Percentiles rank a stretch among this genome's conserved stretches.
These are phyloP conservation scores for Polymixis lichenea DNA, from an alignment of 2,888 invertebrate genomes.

Conservation along the genomic window DNA sequence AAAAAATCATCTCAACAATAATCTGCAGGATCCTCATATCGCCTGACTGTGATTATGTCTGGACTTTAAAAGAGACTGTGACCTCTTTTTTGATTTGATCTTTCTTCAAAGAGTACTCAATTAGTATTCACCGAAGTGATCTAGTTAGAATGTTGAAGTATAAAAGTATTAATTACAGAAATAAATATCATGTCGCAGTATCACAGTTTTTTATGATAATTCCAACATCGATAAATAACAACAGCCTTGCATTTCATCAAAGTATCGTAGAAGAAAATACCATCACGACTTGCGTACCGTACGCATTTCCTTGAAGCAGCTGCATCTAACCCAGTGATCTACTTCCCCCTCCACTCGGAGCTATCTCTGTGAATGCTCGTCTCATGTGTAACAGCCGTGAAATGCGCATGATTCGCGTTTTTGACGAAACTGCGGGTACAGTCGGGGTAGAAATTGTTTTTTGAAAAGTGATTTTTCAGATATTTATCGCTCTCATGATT, in stretches of 20 bases:
- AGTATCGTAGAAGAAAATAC: constrained; percentile 53
- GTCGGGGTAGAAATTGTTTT: constrained; percentile 45
- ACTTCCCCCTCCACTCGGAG: constrained; percentile 67
- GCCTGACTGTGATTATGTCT: not conserved
- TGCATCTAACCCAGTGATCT: constrained; percentile 79
- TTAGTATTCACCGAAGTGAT: too few relatives aligned
- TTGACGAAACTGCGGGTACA: constrained; percentile 64
- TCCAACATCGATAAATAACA: not conserved
- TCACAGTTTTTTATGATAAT: not conserved
- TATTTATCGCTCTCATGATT: not conserved
- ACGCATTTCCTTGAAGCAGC: constrained; percentile 66
- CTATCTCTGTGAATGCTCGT: constrained; percentile 65
- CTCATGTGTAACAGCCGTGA: constrained; percentile 74
- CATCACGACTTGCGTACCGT: constrained; percentile 47
- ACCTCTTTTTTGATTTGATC: not conserved
- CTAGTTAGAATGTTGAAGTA: not conserved
- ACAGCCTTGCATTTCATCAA: constrained; percentile 18
- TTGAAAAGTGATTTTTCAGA: constrained; percentile 2
- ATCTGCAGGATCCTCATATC: not conserved
- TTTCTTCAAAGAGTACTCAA: not conserved
- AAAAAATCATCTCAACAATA: not conserved
- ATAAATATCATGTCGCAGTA: not conserved
- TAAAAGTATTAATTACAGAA: not conserved
- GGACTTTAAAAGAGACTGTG: not conserved
- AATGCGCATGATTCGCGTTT: constrained; percentile 73